These are phyloP conservation scores for Tiphia femorata DNA, from an alignment of 2,888 invertebrate genomes.

Conservation along the genomic window DNA sequence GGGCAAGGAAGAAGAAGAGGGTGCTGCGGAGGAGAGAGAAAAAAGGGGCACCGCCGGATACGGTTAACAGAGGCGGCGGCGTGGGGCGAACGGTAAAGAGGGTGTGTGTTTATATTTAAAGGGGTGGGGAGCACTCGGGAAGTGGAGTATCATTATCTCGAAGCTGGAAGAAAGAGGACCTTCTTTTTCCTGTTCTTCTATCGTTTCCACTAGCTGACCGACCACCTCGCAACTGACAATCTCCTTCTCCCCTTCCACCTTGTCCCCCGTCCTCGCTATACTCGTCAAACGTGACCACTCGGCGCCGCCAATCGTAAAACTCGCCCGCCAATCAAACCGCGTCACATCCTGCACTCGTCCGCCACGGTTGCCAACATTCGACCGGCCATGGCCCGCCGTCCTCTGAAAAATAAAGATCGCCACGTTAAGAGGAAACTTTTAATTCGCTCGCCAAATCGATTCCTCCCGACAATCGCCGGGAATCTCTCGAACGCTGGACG, in stretches of 20 bases:
- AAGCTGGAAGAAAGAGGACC: slow-evolving; percentile 21
- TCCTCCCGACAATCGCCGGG: neutral
- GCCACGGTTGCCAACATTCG: neutral
- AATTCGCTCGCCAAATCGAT: neutral
- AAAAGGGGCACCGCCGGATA: too few species aligned
- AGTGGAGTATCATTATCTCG: slow-evolving; percentile 46
- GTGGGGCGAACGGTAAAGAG: slow-evolving; percentile 21
- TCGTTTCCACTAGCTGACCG: neutral
- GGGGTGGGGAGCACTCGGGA: slow-evolving; percentile 24
- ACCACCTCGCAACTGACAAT: too few species aligned
- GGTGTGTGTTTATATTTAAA: slow-evolving; percentile 49
- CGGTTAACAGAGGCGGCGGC: too few species aligned
- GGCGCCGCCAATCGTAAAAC: slow-evolving; percentile 61
- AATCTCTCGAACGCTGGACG: neutral
- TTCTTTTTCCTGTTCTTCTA: slow-evolving; percentile 3
- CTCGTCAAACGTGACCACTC: slow-evolving; percentile 51
- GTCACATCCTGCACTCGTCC: slow-evolving; percentile 1
- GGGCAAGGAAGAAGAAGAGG: slow-evolving; percentile 30
- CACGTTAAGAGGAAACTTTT: neutral
- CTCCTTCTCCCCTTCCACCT: slow-evolving; percentile 1
- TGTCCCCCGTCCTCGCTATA: slow-evolving; percentile 23
- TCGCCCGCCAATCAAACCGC: slow-evolving; percentile 44
- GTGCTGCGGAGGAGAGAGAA: slow-evolving; percentile 25
- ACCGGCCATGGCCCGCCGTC: too few species aligned
- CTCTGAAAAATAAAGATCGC: too few species aligned